Evolutionary conservation across 2,888 invertebrate species (phyloP).

Genomic region (Platypus cylindrus): DNA sequence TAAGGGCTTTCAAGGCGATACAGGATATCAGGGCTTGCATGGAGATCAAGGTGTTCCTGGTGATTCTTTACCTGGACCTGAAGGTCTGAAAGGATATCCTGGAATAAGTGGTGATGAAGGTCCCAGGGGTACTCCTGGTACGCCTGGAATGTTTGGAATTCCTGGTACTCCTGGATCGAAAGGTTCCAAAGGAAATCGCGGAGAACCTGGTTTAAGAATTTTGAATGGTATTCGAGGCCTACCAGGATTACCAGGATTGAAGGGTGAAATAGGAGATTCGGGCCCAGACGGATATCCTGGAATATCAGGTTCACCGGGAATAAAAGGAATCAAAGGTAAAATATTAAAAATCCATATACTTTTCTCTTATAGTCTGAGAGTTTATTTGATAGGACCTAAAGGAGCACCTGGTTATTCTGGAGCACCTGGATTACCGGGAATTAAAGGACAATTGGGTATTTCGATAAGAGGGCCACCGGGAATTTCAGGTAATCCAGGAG

Average conservation of each 20-base stretch:
- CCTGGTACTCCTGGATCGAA: constrained; percentile 24
- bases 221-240: constrained; percentile 36
- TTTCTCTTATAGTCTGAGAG: too few relatives aligned
- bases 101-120: constrained; percentile 57
- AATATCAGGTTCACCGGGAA: constrained; percentile 27
- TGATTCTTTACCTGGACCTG: constrained; percentile 36
- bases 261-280: constrained; percentile 32
- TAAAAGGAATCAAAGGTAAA: constrained; percentile 25
- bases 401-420: constrained; percentile 32
- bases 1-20: constrained; percentile 44
- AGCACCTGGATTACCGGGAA: constrained; percentile 28
- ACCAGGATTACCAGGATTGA: constrained; percentile 30
- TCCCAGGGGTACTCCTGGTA: constrained; percentile 40
- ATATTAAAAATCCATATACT: too few relatives aligned
- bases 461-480: constrained; percentile 29
- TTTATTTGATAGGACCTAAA: constrained; percentile 22
- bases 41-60: constrained; percentile 37
- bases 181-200: constrained; percentile 42
- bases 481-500: constrained; percentile 24
- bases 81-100: constrained; percentile 53
- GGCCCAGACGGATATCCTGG: constrained; percentile 33
- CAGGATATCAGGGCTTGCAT: constrained; percentile 39
- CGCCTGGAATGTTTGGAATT: constrained; percentile 25
- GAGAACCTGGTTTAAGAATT: constrained; percentile 43
- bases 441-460: constrained; percentile 28